These are phyloP conservation scores for Gopherus evgoodei DNA, from an alignment of 2,113 vertebrate genomes.

Conservation along the genomic window DNA sequence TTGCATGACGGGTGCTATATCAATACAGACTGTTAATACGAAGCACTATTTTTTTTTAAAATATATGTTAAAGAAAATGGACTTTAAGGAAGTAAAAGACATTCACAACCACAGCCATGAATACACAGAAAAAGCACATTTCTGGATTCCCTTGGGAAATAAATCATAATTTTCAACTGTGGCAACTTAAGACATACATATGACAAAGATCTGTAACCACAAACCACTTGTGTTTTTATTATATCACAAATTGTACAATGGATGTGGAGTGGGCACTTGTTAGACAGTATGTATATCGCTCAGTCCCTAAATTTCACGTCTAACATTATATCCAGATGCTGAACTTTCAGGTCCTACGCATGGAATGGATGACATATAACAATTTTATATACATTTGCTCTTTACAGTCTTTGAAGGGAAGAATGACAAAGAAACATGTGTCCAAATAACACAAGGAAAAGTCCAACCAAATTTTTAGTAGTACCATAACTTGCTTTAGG, in stretches of 20 bases:
- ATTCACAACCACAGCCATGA: background rate
- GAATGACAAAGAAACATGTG: background rate
- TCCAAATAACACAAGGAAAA: background rate
- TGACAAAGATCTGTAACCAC: background rate
- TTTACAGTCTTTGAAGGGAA: background rate
- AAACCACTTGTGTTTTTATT: background rate
- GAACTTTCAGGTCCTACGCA: background rate
- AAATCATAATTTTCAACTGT: background rate
- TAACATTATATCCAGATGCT: background rate
- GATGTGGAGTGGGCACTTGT: background rate
- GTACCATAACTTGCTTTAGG: background rate
- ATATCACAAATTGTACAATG: background rate
- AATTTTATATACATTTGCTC: background rate
- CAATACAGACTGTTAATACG: background rate
- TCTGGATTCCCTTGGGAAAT: background rate
- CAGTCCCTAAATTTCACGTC: background rate
- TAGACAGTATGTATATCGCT: background rate
- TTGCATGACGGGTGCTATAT: background rate
- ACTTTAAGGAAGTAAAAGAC: background rate
- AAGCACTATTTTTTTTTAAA: background rate
- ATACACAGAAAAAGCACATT: background rate
- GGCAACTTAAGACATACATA: background rate
- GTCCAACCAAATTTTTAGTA: background rate
- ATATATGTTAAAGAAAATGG: background rate
- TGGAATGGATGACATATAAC: background rate